Base-by-base conservation (phyloP, 1,140 invertebrate species). In the Drosophila virilis region DNA sequence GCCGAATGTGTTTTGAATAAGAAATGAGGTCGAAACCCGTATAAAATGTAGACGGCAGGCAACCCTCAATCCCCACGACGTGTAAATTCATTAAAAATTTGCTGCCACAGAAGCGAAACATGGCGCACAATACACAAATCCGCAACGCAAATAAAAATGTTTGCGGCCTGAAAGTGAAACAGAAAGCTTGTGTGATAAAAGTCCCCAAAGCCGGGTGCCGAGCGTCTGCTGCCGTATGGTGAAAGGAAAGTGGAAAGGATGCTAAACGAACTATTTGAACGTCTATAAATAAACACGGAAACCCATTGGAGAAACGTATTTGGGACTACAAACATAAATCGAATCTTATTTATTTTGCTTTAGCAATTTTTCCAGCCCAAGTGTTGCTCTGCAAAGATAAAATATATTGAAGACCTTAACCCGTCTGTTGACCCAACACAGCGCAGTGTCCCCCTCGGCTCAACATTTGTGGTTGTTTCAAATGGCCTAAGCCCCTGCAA, bases 1-100 rank as follows among this genome's bases (percentile, higher is more conserved):
- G 78, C 77, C 75, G 84, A 91, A 91, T 91, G 89, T 91, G 89
- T 91, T 91, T 86, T 89, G 89, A 91, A 91, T 91, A 81, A 62
- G 52, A 91, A 91, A 91, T 91, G 83, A 84, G 78, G 43, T 50
- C 43, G 32, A 45, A 17, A 40, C 43, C 51, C 37, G 40, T 17
- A 50, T 15, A 58, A 55, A 61, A 22, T 50, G 33, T 17, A 9
- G 32, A 37, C 10, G 22, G 12, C 32, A n/a, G 4, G 9, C 35
- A 35, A 68, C 50, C n/a, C 50, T 32, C 43, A 17, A 43, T 45
- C 13, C 66, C 17, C 57, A 43, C 57, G 37, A 69, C 78, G 67
- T 74, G 84, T 83, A 86, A 89, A 86, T 86, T 86, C 83, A 86
- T 86, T 86, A 86, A 86, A 86, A 86, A 86, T 88, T 88, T 86